phyloP scores from a whole-genome alignment of 2,888 invertebrate species.

The Catonia carolina region DNA sequence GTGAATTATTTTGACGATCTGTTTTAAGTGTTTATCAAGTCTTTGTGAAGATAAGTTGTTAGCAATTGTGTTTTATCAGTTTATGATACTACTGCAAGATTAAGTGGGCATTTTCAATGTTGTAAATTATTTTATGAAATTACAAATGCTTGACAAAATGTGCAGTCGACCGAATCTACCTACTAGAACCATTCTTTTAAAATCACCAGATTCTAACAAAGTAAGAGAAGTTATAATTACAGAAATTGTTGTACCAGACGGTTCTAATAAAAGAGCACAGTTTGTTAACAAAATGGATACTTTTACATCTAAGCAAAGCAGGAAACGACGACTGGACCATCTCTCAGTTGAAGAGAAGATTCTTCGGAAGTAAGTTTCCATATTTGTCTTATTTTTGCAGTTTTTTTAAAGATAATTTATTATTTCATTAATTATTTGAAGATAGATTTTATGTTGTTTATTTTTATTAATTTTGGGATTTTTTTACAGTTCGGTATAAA shows the following conservation, averaged over 20 bases:
- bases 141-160: background rate
- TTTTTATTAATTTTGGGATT: too few relatives aligned
- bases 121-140: too few relatives aligned
- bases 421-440: too few relatives aligned
- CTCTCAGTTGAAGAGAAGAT: conserved; percentile 80
- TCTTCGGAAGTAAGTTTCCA: conserved; percentile 74
- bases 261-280: conserved; percentile 14
- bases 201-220: conserved; percentile 24
- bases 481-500: too few relatives aligned
- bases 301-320: conserved; percentile 39
- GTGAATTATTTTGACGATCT: too few relatives aligned
- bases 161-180: background rate
- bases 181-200: conserved; percentile 22
- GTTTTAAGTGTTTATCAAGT: too few relatives aligned
- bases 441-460: too few relatives aligned
- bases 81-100: too few relatives aligned
- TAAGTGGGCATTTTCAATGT: too few relatives aligned
- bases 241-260: conserved; percentile 17
- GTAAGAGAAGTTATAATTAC: conserved; percentile 24
- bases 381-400: background rate
- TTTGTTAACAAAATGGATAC: conserved; percentile 12
- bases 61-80: too few relatives aligned
- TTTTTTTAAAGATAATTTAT: too few relatives aligned
- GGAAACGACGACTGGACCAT: conserved; percentile 75
- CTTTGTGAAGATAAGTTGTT: too few relatives aligned